Evolutionary conservation across 2,888 invertebrate genomes (phyloP).

Genomic region (Embidobia sp.): DNA sequence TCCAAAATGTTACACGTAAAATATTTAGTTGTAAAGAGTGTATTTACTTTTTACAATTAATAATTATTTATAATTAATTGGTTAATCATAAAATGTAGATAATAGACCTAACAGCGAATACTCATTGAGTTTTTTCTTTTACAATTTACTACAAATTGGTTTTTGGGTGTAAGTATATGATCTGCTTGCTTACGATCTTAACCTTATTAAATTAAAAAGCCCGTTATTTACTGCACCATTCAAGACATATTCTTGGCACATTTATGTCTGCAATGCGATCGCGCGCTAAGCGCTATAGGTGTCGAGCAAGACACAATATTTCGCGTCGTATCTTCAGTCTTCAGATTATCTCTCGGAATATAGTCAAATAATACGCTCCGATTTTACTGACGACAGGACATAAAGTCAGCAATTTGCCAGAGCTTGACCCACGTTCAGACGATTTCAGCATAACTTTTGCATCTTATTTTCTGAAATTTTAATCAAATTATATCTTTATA

Average conservation of each 20-base stretch:
- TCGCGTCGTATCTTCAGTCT: constrained; percentile 19
- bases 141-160: too few relatives aligned
- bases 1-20: too few relatives aligned
- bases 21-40: too few relatives aligned
- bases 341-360: constrained; percentile 56
- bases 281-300: constrained; percentile 34
- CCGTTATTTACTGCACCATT: constrained; percentile 31
- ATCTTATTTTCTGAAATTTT: too few relatives aligned
- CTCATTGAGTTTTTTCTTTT: too few relatives aligned
- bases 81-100: too few relatives aligned
- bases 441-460: constrained; percentile 59
- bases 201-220: constrained; percentile 36
- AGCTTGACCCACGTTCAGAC: constrained; percentile 61
- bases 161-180: too few relatives aligned
- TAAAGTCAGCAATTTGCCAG: constrained; percentile 66
- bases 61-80: too few relatives aligned
- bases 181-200: constrained; percentile 6
- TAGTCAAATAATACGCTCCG: constrained; percentile 68
- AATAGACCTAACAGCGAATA: too few relatives aligned
- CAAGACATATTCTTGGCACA: constrained; percentile 31
- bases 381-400: constrained; percentile 68
- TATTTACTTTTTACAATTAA: too few relatives aligned
- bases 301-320: constrained; percentile 48
- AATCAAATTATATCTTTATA: too few relatives aligned
- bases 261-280: constrained; percentile 41